Conservation (phyloP, 1,140 invertebrate genomes). For the Lasioglossum baleicum region DNA sequence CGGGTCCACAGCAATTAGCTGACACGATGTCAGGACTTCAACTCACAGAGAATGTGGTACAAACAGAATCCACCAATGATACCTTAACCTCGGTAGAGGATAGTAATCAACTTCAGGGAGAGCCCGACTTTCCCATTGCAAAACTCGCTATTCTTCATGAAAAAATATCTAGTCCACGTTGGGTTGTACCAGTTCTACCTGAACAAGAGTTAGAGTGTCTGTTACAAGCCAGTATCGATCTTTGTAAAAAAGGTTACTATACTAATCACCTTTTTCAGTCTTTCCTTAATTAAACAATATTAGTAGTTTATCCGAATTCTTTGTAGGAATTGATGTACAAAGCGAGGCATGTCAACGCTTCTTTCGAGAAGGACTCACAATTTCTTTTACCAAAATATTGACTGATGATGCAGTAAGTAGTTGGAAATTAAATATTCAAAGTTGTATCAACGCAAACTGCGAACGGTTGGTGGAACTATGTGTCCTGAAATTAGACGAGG, state of each 20-base stretch:
- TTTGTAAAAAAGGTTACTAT: conserved; percentile 86
- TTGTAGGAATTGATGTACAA: conserved; percentile 90
- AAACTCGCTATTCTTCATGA: conserved; percentile 94
- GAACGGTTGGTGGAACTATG: conserved; percentile 95
- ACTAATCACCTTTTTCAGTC: not conserved
- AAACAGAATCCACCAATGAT: conserved; percentile 72
- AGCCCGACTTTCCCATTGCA: conserved; percentile 90
- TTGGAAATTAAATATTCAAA: conserved; percentile 98
- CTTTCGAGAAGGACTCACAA: conserved; percentile 95
- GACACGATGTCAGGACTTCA: conserved; percentile 77
- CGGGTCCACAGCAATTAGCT: conserved; percentile 77
- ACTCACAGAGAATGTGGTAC: conserved; percentile 73
- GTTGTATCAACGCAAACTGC: conserved; percentile 96
- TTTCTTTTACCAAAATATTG: conserved; percentile 97
- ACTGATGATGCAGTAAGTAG: conserved; percentile 99
- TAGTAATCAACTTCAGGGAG: conserved; percentile 77
- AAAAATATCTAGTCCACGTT: conserved; percentile 96
- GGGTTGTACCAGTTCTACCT: conserved; percentile 98
- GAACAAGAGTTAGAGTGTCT: conserved; percentile 97
- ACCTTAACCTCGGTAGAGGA: conserved; percentile 73
- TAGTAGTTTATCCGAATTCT: not conserved
- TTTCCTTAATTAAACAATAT: not conserved
- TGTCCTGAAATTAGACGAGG: conserved; percentile 93
- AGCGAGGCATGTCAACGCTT: conserved; percentile 96
- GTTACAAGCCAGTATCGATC: conserved; percentile 92